phyloP scores from a whole-genome alignment of 2,113 vertebrate genomes.

The Callipepla californica region DNA sequence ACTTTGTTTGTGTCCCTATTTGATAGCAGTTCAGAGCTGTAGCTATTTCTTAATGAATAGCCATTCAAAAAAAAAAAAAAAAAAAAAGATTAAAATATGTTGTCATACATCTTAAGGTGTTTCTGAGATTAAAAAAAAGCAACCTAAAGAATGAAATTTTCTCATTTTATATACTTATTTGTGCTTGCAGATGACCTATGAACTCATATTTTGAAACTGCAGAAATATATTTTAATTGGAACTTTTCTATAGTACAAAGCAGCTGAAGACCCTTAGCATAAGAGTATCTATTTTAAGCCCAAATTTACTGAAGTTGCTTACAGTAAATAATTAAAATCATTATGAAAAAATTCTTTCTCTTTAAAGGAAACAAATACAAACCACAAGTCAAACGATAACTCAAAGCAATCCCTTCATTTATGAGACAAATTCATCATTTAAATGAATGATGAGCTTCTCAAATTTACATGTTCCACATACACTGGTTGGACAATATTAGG shows the following conservation, averaged over 20 bases:
- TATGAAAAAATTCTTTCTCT: constrained; percentile 16
- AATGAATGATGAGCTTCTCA: neutral
- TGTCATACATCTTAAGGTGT: neutral
- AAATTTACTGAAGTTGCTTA: constrained; percentile 32
- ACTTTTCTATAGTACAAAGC: neutral
- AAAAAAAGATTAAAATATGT: neutral
- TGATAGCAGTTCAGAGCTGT: neutral
- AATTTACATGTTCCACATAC: neutral
- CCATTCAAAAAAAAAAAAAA: neutral
- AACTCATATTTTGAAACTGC: neutral
- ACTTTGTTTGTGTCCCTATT: neutral
- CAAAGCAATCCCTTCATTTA: neutral
- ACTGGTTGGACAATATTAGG: neutral
- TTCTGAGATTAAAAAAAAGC: constrained; percentile 43
- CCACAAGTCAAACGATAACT: constrained; percentile 2
- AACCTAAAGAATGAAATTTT: neutral
- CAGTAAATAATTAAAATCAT: constrained; percentile 39
- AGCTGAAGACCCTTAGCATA: neutral
- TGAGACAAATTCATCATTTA: neutral
- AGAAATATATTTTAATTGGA: neutral
- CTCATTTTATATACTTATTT: neutral
- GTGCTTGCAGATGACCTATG: neutral
- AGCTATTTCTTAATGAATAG: neutral
- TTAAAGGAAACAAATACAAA: constrained; percentile 40
- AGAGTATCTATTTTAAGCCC: neutral